These are phyloP conservation scores for Eubucco bourcierii DNA, from an alignment of 2,113 vertebrate species.

Conservation along the genomic window DNA sequence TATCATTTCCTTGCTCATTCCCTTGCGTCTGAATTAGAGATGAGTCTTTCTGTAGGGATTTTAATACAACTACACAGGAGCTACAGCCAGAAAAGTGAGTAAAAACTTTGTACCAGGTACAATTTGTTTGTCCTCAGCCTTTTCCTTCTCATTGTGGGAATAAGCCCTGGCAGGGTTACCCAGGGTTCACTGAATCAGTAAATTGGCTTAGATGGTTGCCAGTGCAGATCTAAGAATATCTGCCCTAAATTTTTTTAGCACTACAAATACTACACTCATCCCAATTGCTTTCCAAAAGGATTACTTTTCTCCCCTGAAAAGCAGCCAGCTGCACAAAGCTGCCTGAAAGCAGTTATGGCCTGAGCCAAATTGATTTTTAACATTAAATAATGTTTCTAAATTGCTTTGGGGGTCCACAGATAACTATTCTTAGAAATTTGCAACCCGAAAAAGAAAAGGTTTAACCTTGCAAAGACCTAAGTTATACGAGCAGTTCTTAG, in stretches of 20 bases:
- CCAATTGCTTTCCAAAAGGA: conserved; percentile 58
- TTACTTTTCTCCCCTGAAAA: conserved; percentile 54
- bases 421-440: conserved; percentile 7
- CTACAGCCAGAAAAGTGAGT: not conserved
- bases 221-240: conserved; percentile 47
- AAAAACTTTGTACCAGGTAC: not conserved
- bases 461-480: conserved; percentile 15
- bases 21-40: not conserved
- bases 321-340: conserved; percentile 44
- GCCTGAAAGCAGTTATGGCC: conserved; percentile 14
- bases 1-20: not conserved
- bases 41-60: not conserved
- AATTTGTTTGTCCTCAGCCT: not conserved
- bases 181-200: not conserved
- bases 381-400: conserved; percentile 45
- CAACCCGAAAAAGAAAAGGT: not conserved
- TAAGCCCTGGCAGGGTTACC: conserved; percentile 8
- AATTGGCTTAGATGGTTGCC: conserved; percentile 26
- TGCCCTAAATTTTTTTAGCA: conserved; percentile 41
- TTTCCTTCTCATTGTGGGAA: not conserved
- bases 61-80: not conserved
- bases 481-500: not conserved
- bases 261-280: conserved; percentile 32
- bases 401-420: not conserved
- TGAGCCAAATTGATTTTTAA: conserved; percentile 47